Evolutionary conservation across 2,113 vertebrate genomes (phyloP).

Genomic region (Neotoma lepida): DNA sequence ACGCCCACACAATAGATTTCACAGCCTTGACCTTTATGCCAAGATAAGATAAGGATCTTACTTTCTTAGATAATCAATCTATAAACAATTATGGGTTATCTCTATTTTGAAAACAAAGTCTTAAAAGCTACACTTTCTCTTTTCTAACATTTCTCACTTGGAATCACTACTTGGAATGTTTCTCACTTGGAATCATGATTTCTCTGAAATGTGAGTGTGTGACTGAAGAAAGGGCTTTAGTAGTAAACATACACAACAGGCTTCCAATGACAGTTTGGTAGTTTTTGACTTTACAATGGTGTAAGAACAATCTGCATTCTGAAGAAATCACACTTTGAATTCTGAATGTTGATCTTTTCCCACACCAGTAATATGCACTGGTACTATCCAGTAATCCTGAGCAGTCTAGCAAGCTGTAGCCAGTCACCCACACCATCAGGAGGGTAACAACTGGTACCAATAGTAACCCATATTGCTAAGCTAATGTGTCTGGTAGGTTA

Average conservation of each 20-base stretch:
- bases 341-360: not conserved
- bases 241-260: not conserved
- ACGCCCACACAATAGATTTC: not conserved
- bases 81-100: slow-evolving; percentile 1
- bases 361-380: not conserved
- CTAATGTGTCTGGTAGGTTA: not conserved
- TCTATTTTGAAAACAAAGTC: slow-evolving; percentile 54
- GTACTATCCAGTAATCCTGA: not conserved
- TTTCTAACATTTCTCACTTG: not conserved
- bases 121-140: slow-evolving; percentile 15
- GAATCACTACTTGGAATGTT: not conserved
- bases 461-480: not conserved
- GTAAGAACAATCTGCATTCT: not conserved
- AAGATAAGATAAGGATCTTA: not conserved
- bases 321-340: not conserved
- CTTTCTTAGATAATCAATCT: not conserved
- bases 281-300: not conserved
- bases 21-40: not conserved
- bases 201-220: not conserved
- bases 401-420: not conserved
- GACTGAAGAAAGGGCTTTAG: not conserved
- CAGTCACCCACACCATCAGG: not conserved
- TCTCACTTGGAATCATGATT: not conserved
- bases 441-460: not conserved
- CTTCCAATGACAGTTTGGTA: not conserved